Percentiles rank a stretch among this genome's conserved stretches.
Evolutionary conservation across 2,797 vertebrate genomes (phyloP).

Genomic region (Macropodus opercularis): DNA sequence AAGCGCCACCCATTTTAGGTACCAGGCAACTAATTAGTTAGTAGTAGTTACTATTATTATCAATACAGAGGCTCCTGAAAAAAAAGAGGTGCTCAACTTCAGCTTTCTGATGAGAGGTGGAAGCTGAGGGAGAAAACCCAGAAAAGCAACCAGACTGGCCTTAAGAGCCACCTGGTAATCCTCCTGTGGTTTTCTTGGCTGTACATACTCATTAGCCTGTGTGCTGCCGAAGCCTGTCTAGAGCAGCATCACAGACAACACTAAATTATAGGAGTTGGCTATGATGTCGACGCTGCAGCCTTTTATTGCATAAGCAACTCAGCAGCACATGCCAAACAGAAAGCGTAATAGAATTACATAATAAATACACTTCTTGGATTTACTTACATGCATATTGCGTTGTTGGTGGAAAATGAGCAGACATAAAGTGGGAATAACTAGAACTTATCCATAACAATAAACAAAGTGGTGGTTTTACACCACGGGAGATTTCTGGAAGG

Average conservation of each 20-base stretch:
- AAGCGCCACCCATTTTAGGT: too few species aligned
- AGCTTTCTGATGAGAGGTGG: slow-evolving; percentile 17
- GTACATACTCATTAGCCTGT: slow-evolving; percentile 65
- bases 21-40: too few species aligned
- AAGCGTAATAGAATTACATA: slow-evolving; percentile 20
- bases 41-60: slow-evolving; percentile 3
- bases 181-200: slow-evolving; percentile 31
- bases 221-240: slow-evolving; percentile 23
- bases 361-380: slow-evolving; percentile 32
- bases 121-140: slow-evolving; percentile 17
- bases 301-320: slow-evolving; percentile 11
- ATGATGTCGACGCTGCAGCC: slow-evolving; percentile 20
- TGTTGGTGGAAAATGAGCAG: slow-evolving; percentile 26
- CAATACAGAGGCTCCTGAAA: background rate
- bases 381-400: slow-evolving; percentile 28
- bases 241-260: slow-evolving; percentile 25
- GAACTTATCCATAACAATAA: slow-evolving; percentile 44
- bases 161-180: slow-evolving; percentile 43
- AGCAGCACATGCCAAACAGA: slow-evolving; percentile 13
- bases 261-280: slow-evolving; percentile 31
- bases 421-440: slow-evolving; percentile 40
- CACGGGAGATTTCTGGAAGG: slow-evolving; percentile 35
- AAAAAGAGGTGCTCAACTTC: slow-evolving; percentile 16
- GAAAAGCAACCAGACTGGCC: slow-evolving; percentile 26
- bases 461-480: slow-evolving; percentile 42